These are phyloP conservation scores for Lepidurus couesii DNA, from an alignment of 1,140 invertebrate species.

Conservation along the genomic window DNA sequence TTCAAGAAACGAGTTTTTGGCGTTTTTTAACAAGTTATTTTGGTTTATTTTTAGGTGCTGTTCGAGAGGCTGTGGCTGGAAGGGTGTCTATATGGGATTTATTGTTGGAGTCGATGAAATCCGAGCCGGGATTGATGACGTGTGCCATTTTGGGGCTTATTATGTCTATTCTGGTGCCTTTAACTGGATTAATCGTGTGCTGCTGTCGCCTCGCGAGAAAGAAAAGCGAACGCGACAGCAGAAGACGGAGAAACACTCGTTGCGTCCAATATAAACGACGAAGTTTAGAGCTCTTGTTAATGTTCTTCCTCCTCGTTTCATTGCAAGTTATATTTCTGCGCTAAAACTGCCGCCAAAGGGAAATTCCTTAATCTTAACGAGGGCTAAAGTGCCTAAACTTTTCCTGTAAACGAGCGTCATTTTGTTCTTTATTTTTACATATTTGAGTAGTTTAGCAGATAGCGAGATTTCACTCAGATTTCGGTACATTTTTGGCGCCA, in stretches of 20 bases:
- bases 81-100: background rate
- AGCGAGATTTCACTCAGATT: too few species aligned
- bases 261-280: background rate
- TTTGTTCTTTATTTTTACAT: too few species aligned
- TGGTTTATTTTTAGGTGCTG: background rate
- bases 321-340: background rate
- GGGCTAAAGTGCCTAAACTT: too few species aligned
- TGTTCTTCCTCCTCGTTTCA: conserved; percentile 2
- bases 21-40: background rate
- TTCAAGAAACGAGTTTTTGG: background rate
- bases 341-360: background rate
- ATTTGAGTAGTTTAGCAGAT: too few species aligned
- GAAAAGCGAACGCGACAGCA: background rate
- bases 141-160: conserved; percentile 19
- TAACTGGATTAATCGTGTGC: conserved; percentile 18
- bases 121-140: conserved; percentile 10
- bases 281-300: conserved; percentile 1
- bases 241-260: conserved; percentile 14
- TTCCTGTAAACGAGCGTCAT: too few species aligned
- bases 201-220: background rate
- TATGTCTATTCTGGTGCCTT: conserved; percentile 1
- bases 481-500: too few species aligned
- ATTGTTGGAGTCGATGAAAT: background rate
- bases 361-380: too few species aligned
- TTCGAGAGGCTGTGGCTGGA: background rate